These are phyloP conservation scores for Hirtodrosophila confusa DNA, from an alignment of 2,888 invertebrate genomes.

Conservation along the genomic window DNA sequence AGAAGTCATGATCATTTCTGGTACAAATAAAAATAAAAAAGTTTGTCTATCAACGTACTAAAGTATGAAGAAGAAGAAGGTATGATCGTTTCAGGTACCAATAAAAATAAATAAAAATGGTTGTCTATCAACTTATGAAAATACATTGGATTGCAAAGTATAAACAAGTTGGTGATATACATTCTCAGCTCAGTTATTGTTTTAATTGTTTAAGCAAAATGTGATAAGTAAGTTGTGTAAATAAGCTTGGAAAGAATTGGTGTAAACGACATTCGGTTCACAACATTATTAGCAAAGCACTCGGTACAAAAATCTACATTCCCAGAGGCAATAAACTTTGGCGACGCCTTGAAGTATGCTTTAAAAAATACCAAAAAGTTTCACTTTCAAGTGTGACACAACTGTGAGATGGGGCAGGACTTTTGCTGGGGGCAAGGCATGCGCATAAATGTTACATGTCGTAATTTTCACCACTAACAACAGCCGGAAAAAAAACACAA, in stretches of 20 bases:
- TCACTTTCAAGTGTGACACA: slow-evolving; percentile 48
- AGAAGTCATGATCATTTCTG: too few relatives aligned
- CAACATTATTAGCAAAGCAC: slow-evolving; percentile 1
- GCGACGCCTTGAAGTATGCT: slow-evolving; percentile 42
- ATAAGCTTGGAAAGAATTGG: background rate
- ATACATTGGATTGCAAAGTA: too few relatives aligned
- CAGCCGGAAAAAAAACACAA: slow-evolving; percentile 26
- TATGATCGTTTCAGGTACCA: too few relatives aligned
- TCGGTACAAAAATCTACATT: background rate
- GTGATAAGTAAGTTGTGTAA: too few relatives aligned
- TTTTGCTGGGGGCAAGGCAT: slow-evolving; percentile 41
- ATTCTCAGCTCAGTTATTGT: too few relatives aligned
- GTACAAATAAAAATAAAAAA: too few relatives aligned
- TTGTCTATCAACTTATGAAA: too few relatives aligned
- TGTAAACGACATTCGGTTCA: slow-evolving; percentile 1
- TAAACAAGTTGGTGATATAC: too few relatives aligned
- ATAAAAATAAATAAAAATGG: too few relatives aligned
- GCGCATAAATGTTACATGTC: slow-evolving; percentile 69
- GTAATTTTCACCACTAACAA: slow-evolving; percentile 66
- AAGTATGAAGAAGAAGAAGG: too few relatives aligned
- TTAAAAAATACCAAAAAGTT: slow-evolving; percentile 37
- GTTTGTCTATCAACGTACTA: too few relatives aligned
- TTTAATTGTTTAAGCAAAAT: too few relatives aligned
- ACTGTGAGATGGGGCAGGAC: slow-evolving; percentile 13
- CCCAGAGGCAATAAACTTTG: background rate